Conservation (phyloP, 2,113 vertebrate genomes). For the Monopterus albus region DNA sequence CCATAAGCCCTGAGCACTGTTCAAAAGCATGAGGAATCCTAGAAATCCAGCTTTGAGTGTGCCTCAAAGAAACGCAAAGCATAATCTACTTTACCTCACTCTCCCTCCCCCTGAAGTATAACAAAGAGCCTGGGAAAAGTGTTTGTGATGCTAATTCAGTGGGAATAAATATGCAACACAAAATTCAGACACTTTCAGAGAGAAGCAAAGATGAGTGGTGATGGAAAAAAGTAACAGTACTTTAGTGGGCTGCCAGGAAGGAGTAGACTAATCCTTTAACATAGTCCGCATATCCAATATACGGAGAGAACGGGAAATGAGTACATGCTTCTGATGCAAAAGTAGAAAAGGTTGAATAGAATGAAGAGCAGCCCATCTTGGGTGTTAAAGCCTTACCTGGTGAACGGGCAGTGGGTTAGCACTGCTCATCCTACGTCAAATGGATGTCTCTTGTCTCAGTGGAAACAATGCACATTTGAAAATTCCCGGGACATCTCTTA, state of each 20-base stretch:
- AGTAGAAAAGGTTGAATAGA: constrained; percentile 41
- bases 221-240: constrained; percentile 48
- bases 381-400: constrained; percentile 48
- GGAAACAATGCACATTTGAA: constrained; percentile 24
- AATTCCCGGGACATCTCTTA: too few species aligned
- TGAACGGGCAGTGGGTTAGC: constrained; percentile 26
- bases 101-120: constrained; percentile 67
- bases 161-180: constrained; percentile 72
- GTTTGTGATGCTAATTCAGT: constrained; percentile 77
- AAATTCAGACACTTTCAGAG: constrained; percentile 58
- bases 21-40: constrained; percentile 61
- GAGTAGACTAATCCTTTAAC: constrained; percentile 47
- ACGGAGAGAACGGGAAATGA: constrained; percentile 27
- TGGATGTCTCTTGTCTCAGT: constrained; percentile 19
- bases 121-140: constrained; percentile 65
- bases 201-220: constrained; percentile 45
- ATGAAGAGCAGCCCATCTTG: constrained; percentile 27
- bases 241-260: constrained; percentile 48
- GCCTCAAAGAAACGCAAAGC: constrained; percentile 57
- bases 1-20: constrained; percentile 58
- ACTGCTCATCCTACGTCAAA: constrained; percentile 25
- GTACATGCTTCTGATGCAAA: constrained; percentile 39
- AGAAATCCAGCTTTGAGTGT: constrained; percentile 67
- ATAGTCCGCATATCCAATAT: constrained; percentile 10
- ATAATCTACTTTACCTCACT: constrained; percentile 70